Base-by-base conservation (phyloP, 2,888 invertebrate genomes). In the Tinea trinotella region DNA sequence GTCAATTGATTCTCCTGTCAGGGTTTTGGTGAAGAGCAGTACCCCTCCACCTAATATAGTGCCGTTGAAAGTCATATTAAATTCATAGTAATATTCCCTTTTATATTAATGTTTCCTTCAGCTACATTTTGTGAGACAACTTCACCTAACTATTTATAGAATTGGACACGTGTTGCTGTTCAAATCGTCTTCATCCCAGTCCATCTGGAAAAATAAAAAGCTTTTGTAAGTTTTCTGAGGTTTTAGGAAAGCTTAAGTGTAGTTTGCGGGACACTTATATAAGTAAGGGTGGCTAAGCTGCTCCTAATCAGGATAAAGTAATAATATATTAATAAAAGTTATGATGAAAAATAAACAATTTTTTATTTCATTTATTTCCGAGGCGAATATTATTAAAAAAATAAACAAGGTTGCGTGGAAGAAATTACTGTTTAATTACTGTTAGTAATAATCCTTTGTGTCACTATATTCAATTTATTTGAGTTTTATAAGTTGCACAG, bases 1-100 rank as follows among this genome's bases (percentile, higher is more conserved):
- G 62, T 81, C 83, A 1, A 79, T 66, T 3, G 80, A 75, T 59
- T 84, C 84, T 56, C 84, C 84, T 2, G 79, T 70, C 20, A 85
- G 68, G 12, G 84, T 81, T 58, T 82, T 83, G 3, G 79, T 79
- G 59, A 83, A 66, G 59, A 85, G 81, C 34, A 76, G 59, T 54
- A 82, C 74, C 57, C 82, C 81, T 58, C 74, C 71, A 20, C 74
- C 71, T 20, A 74, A 49, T 57, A 72, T 71, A 22, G 76, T 68
- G 55, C 70, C 70, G 68, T 81, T 83, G 56, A 74, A 63, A 66
- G 70, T 68, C 82, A 83, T 81, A 59, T 18, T 48, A 48, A 7
- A 6, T 19, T 48, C 3, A 20, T 48, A 18, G 3, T 19, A 2
- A 2, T n/a, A 2, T 17, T 40, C n/a, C 10, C 36, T 12, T 36